Base-by-base conservation (phyloP, 2,797 vertebrate genomes). In the Eulemur mongoz region DNA sequence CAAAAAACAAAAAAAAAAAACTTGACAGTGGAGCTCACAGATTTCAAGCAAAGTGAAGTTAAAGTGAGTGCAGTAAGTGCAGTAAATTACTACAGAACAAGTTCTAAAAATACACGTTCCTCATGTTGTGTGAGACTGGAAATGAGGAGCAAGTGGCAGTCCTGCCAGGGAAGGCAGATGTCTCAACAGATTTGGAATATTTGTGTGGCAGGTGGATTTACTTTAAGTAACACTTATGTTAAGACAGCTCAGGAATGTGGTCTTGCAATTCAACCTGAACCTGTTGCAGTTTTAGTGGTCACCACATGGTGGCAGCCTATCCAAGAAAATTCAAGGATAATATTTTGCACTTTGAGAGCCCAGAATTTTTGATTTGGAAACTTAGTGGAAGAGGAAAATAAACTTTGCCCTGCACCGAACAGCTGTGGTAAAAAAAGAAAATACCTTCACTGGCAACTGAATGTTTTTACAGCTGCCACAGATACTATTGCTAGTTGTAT, bases 391-490 rank as follows among this genome's bases (percentile, higher is more conserved):
- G 92, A 84, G 65, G 96, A 97, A 97, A 94, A 38, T 82, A 81
- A 40, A 65, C 88, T 79, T 80, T 79, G 79, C 92, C 69, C 92
- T 82, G 85, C 86, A 11, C 84, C 17, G 61, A 98, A 84, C 97
- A 98, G 98, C 97, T 98, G 97, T 32, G 73, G n/a, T 45, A 38
- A 73, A 91, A 89, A 91, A 70, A 97, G 79, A 89, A 80, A 94
- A 97, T 70, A 92, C 97, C 96, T 96, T 85, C 87, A 10, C n/a
- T 96, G 97, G 97, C 97, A 89, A 93, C 43, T 75, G 45, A 73
- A 20, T 98, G 98, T 98, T 98, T 98, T 98, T 94, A 97, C 98
- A 98, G 98, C 98, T 99, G 98, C 70, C 80, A 13, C 0, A 43
- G 96, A 72, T 98, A 93, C 97, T 96, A 98, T 97, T 96, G 75